Conservation (phyloP, 2,113 vertebrate species). For the Spermophilus dauricus region DNA sequence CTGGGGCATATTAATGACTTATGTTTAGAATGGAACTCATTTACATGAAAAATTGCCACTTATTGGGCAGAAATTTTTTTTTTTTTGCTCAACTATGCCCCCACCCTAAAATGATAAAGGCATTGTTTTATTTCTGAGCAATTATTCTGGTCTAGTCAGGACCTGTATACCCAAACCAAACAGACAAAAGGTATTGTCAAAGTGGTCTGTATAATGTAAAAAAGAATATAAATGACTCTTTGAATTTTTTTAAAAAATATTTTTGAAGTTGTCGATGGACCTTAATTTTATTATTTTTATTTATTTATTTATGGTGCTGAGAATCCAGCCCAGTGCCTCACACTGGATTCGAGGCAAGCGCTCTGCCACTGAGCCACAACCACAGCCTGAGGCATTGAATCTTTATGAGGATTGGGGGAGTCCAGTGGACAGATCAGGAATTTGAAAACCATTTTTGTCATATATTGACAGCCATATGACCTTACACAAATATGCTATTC, state of each 20-base stretch:
- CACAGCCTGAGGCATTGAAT: background rate
- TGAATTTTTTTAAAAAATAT: background rate
- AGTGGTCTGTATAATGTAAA: background rate
- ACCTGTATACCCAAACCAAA: background rate
- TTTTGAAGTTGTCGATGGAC: too few relatives aligned
- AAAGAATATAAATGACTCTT: background rate
- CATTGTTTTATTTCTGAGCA: slow-evolving; percentile 53
- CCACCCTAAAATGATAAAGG: background rate
- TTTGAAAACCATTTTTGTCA: background rate
- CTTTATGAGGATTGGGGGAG: background rate
- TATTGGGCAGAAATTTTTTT: background rate
- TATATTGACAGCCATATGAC: background rate
- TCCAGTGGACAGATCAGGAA: background rate
- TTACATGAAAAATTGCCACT: slow-evolving; percentile 38
- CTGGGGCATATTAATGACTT: background rate
- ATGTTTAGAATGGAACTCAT: slow-evolving; percentile 6
- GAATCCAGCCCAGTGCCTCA: too few relatives aligned
- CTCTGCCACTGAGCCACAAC: too few relatives aligned
- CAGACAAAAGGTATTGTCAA: background rate
- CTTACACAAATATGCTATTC: background rate
- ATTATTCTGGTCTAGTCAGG: background rate
- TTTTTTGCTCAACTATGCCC: background rate
- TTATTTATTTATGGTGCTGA: too few relatives aligned
- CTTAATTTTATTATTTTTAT: too few relatives aligned
- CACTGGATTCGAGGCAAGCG: too few relatives aligned